Base-by-base conservation (phyloP, 1,140 invertebrate species). In the Bombus vancouverensis region DNA sequence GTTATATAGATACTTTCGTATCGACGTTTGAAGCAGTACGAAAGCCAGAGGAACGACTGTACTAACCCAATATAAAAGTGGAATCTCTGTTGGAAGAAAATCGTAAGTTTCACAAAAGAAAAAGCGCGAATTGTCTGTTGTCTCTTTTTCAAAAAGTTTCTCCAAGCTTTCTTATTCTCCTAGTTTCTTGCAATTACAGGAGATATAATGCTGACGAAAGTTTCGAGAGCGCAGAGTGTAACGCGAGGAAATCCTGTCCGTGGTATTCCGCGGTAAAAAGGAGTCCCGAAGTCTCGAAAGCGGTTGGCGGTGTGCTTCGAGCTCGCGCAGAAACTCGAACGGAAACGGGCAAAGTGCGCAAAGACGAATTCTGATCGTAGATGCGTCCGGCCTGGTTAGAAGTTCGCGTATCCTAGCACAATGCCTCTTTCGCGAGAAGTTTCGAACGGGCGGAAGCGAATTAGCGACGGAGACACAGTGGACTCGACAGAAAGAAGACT, bases 381-480 rank as follows among this genome's bases (percentile, higher is more conserved):
- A 80, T 28, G 68, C 86, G 44, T 75, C 65, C 87, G 82, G 59
- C 28, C 9, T 53, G 47, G 47, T 6, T 53, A 22, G 47, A 65
- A 47, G 53, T 80, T 80, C 75, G 34, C 44, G 78, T 71, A 39
- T 81, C 65, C 62, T 75, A 62, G 59, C n/a, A 78, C 81, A 47
- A 68, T 89, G 42, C 80, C 78, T 75, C 57, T 73, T 81, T 68
- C 57, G 68, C 68, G 85, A 78, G 76, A 90, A 90, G 88, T 90
- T 90, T 89, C 70, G 32, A 70, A 28, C 62, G 76, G 47, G 62
- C 88, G 89, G 89, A 90, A 90, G 81, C 86, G 76, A 84, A 90
- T 90, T 90, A 85, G 59, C 75, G 79, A 25, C 57, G 73, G 87
- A 83, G 42, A 66, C 79, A 44, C 66, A 76, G 47, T n/a, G 47